These are phyloP conservation scores for Protonemura montana DNA, from an alignment of 2,888 invertebrate genomes.

Conservation along the genomic window DNA sequence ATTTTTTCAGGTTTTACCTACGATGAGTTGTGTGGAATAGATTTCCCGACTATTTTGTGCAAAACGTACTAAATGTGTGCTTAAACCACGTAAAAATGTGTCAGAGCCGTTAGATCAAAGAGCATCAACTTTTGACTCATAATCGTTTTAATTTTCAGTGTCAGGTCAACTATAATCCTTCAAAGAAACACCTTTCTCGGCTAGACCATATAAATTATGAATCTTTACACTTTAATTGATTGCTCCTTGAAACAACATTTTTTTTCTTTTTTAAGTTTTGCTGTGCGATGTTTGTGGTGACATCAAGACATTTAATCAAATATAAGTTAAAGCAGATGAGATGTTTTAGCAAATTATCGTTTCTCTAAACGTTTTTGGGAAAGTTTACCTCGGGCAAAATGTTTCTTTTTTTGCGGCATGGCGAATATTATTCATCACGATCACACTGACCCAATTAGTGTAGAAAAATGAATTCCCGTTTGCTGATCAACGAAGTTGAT, in stretches of 20 bases:
- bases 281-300: not conserved
- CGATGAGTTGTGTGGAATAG: too few species aligned
- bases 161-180: not conserved
- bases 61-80: too few species aligned
- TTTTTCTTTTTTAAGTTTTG: not conserved
- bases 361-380: slow-evolving; percentile 18
- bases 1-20: too few species aligned
- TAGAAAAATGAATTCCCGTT: not conserved
- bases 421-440: slow-evolving; percentile 9
- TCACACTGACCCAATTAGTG: not conserved
- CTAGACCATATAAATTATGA: not conserved
- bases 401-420: not conserved
- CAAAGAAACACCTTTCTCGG: not conserved
- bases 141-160: not conserved
- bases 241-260: not conserved
- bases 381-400: slow-evolving; percentile 17
- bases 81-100: too few species aligned
- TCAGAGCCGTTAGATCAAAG: too few species aligned
- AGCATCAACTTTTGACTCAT: not conserved
- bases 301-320: not conserved
- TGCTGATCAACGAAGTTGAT: not conserved
- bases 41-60: too few species aligned
- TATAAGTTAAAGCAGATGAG: not conserved
- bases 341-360: not conserved
- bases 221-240: not conserved